A percentile compares a stretch with the other conserved stretches of the same genome.
phyloP scores from a whole-genome alignment of 1,140 invertebrate genomes.

The Amphibalanus amphitrite region DNA sequence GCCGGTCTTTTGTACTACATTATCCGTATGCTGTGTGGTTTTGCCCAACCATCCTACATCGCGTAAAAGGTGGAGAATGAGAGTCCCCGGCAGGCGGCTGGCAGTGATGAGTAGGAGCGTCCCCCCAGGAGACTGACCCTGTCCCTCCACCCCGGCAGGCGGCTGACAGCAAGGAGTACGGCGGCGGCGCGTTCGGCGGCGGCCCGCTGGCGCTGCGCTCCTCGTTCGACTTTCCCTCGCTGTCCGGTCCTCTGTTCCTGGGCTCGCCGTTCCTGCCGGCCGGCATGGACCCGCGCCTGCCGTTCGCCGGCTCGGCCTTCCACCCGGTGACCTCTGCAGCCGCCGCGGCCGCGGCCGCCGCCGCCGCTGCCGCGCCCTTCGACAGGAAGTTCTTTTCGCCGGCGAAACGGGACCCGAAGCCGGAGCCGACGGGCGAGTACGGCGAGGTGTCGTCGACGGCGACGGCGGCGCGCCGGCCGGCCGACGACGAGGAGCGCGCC shows the following conservation, averaged over 20 bases:
- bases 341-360: too few species aligned
- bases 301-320: not conserved
- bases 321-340: not conserved
- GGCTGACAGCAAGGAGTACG: not conserved
- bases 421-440: not conserved
- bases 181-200: not conserved
- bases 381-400: not conserved
- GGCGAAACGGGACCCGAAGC: not conserved
- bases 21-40: too few species aligned
- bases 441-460: slow-evolving; percentile 1
- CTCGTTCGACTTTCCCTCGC: not conserved
- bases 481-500: not conserved
- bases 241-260: not conserved
- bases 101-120: too few species aligned
- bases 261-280: not conserved
- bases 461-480: too few species aligned
- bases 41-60: too few species aligned
- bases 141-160: not conserved
- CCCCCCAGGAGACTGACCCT: too few species aligned
- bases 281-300: not conserved
- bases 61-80: too few species aligned
- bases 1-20: too few species aligned
- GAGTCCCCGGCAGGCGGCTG: too few species aligned
- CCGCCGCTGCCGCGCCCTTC: not conserved
- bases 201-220: not conserved